Percentiles rank a stretch among this genome's conserved stretches.
Evolutionary conservation across 2,888 invertebrate genomes (phyloP).

Genomic region (Oxytorus armatus): DNA sequence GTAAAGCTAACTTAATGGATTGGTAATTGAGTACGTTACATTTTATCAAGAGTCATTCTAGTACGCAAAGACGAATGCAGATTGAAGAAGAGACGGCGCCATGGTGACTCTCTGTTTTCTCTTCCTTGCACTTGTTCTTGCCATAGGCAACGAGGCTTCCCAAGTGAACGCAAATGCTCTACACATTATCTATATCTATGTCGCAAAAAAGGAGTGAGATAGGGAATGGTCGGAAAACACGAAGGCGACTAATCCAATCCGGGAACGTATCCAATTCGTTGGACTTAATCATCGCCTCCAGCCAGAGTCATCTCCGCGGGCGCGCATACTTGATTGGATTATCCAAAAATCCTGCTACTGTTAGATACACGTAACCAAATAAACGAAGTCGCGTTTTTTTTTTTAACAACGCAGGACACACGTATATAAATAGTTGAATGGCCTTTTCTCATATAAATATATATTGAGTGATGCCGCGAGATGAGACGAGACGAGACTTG

Average conservation of each 20-base stretch:
- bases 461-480: too few species aligned
- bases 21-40: too few species aligned
- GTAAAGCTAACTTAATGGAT: too few species aligned
- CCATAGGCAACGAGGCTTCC: too few species aligned
- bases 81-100: too few species aligned
- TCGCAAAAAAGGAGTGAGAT: conserved; percentile 2
- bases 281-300: conserved; percentile 48
- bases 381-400: conserved; percentile 21
- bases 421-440: neutral
- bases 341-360: conserved; percentile 34
- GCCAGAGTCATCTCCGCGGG: conserved; percentile 9
- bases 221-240: conserved; percentile 18
- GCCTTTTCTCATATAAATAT: too few species aligned
- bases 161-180: conserved; percentile 25
- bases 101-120: too few species aligned
- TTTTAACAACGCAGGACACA: conserved; percentile 7
- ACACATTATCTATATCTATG: conserved; percentile 28
- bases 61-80: too few species aligned
- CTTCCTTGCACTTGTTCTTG: too few species aligned
- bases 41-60: too few species aligned
- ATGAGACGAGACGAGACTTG: too few species aligned
- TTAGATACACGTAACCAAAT: conserved; percentile 10
- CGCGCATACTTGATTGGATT: conserved; percentile 50
- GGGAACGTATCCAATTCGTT: conserved; percentile 48
- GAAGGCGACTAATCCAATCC: conserved; percentile 41